Conservation (phyloP, 2,113 vertebrate species). For the Aix galericulata region DNA sequence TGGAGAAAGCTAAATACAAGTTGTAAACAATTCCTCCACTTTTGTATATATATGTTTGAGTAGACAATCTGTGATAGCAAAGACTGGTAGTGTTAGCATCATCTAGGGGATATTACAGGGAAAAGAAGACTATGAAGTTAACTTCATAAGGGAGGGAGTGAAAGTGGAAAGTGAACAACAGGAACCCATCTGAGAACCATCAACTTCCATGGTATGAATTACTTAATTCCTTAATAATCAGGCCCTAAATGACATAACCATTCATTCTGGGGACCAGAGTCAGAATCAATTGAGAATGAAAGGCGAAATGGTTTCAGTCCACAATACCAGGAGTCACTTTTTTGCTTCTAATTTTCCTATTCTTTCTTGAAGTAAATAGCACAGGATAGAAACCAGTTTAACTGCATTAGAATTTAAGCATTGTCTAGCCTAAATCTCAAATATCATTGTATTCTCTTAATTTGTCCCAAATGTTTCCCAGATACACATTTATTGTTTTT, state of each 20-base stretch:
- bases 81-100: background rate
- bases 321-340: background rate
- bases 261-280: background rate
- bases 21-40: background rate
- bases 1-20: background rate
- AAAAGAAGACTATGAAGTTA: background rate
- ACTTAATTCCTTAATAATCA: background rate
- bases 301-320: background rate
- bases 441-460: background rate
- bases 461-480: background rate
- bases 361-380: background rate
- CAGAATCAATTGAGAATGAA: background rate
- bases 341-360: background rate
- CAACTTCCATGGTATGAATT: background rate
- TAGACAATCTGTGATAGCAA: background rate
- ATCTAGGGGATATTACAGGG: background rate
- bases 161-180: background rate
- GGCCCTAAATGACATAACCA: background rate
- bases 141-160: background rate
- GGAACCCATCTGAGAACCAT: background rate
- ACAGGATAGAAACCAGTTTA: background rate
- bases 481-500: background rate
- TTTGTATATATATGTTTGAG: background rate
- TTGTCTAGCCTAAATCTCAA: background rate
- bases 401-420: background rate